These are phyloP conservation scores for Lepidocyrtinus sp. DNA, from an alignment of 2,888 invertebrate genomes.

Conservation along the genomic window DNA sequence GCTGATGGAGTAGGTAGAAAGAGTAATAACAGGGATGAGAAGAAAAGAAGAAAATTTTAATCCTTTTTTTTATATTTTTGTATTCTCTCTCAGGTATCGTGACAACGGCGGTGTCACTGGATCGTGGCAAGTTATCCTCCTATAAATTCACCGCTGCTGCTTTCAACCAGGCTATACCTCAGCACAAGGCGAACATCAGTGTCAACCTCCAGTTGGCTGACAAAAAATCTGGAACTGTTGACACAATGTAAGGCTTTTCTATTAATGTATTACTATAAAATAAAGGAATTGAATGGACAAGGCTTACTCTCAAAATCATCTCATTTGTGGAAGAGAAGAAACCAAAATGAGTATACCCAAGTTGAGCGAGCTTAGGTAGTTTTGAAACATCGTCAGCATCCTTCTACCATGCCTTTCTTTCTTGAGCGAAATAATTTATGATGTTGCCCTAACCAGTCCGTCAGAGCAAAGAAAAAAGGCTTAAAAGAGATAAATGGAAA, in stretches of 20 bases:
- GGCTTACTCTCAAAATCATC: no score
- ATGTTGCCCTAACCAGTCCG: constrained; percentile 32
- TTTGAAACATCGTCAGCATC: not conserved
- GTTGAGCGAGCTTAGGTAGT: no score
- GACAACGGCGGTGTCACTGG: constrained; percentile 46
- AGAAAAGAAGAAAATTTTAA: constrained; percentile 11
- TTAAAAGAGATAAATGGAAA: not conserved
- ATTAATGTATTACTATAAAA: no score
- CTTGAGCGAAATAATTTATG: constrained; percentile 22
- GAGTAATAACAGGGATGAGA: no score
- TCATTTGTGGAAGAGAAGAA: no score
- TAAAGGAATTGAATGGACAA: not conserved
- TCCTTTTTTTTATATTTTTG: constrained; percentile 6
- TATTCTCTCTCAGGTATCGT: constrained; percentile 36
- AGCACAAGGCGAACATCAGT: constrained; percentile 52
- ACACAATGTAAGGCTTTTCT: constrained; percentile 49
- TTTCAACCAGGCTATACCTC: constrained; percentile 45
- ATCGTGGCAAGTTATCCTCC: constrained; percentile 49
- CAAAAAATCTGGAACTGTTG: constrained; percentile 43
- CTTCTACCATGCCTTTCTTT: not conserved
- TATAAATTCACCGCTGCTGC: constrained; percentile 45
- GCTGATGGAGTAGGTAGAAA: no score
- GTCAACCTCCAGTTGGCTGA: constrained; percentile 47
- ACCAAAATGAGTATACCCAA: no score
- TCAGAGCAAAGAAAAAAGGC: not conserved